Conservation (phyloP, 2,888 invertebrate species). For the Synanthedon andrenaeformis region DNA sequence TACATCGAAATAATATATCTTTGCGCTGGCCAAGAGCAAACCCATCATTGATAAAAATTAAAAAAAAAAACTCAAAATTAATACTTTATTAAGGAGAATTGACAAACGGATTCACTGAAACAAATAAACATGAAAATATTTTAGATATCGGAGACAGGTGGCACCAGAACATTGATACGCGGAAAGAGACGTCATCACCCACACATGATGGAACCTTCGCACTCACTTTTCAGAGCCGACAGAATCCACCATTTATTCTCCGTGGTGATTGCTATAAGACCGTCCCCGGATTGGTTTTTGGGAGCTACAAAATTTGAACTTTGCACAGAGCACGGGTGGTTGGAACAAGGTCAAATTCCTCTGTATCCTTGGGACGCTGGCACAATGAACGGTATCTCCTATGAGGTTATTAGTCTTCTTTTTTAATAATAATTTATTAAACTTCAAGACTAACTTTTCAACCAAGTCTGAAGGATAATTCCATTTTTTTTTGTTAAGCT, state of each 20-base stretch:
- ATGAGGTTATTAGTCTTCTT: constrained; percentile 33
- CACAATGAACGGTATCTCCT: constrained; percentile 49
- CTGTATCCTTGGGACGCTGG: constrained; percentile 61
- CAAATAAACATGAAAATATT: too few relatives aligned
- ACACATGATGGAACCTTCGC: constrained; percentile 46
- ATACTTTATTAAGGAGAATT: too few relatives aligned
- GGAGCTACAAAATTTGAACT: constrained; percentile 51
- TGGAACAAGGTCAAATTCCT: constrained; percentile 28
- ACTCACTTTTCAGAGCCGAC: constrained; percentile 52
- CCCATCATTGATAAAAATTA: too few relatives aligned
- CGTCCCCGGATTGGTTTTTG: constrained; percentile 61
- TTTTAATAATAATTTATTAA: neutral
- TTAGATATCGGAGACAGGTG: constrained; percentile 34
- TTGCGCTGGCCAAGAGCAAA: too few relatives aligned
- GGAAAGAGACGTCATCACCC: constrained; percentile 53
- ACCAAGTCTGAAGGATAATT: too few relatives aligned
- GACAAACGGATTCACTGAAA: too few relatives aligned
- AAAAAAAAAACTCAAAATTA: too few relatives aligned
- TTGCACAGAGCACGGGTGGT: constrained; percentile 41
- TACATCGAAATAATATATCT: too few relatives aligned
- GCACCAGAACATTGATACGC: constrained; percentile 50
- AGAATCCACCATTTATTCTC: constrained; percentile 53
- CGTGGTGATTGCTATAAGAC: constrained; percentile 45
- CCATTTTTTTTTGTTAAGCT: too few relatives aligned
- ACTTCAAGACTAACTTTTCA: too few relatives aligned